phyloP scores from a whole-genome alignment of 2,888 invertebrate species.

The Drosophila niveifrons region DNA sequence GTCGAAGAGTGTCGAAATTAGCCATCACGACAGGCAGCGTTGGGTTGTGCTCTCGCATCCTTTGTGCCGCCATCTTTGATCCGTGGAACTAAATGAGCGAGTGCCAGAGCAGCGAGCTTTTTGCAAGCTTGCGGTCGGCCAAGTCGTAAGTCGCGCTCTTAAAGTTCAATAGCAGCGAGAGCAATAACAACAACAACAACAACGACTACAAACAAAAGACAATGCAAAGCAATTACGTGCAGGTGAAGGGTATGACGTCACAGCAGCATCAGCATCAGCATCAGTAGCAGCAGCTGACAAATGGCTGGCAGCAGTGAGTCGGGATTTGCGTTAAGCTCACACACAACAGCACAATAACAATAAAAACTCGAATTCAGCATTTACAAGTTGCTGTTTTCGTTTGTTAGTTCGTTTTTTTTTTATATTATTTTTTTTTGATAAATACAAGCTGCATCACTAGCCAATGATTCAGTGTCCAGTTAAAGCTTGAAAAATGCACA shows the following conservation, averaged over 20 bases:
- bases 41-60: background rate
- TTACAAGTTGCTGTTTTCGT: slow-evolving; percentile 9
- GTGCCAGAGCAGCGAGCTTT: background rate
- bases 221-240: slow-evolving; percentile 24
- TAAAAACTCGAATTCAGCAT: slow-evolving; percentile 33
- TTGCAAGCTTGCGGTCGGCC: background rate
- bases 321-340: slow-evolving; percentile 23
- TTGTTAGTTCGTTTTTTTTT: slow-evolving; percentile 14
- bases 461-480: slow-evolving; percentile 52
- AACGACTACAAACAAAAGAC: slow-evolving; percentile 7
- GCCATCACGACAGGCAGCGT: background rate
- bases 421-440: slow-evolving; percentile 50
- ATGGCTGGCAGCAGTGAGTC: slow-evolving; percentile 2
- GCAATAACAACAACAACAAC: slow-evolving; percentile 1
- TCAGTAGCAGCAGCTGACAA: slow-evolving; percentile 18
- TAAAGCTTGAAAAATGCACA: slow-evolving; percentile 37
- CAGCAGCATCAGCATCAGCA: slow-evolving; percentile 20
- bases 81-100: background rate
- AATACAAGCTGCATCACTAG: slow-evolving; percentile 38
- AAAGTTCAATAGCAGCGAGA: slow-evolving; percentile 39
- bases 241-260: slow-evolving; percentile 80
- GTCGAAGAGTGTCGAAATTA: background rate
- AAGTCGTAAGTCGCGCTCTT: slow-evolving; percentile 1
- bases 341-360: slow-evolving; percentile 1
- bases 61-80: slow-evolving; percentile 39